A percentile compares a stretch with the other conserved stretches of the same genome.
These are phyloP conservation scores for Sebastes iracundus DNA, from an alignment of 2,797 vertebrate genomes.

Conservation along the genomic window DNA sequence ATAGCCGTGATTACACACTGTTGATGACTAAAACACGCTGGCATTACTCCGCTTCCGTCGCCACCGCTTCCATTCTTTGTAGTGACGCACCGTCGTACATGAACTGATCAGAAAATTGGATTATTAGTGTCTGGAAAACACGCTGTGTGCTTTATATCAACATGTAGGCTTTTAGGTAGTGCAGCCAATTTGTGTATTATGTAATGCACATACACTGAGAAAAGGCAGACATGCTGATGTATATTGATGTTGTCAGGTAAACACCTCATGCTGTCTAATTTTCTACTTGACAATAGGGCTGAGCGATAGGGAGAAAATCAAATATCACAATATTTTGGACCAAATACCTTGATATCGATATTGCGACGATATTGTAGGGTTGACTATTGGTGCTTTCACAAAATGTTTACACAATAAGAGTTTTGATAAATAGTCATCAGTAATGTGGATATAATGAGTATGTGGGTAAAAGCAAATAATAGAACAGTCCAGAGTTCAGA, in stretches of 20 bases:
- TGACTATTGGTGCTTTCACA: no score
- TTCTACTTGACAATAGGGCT: not conserved
- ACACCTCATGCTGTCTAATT: not conserved
- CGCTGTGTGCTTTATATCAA: not conserved
- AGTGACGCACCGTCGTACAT: conserved; percentile 28
- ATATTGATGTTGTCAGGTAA: not conserved
- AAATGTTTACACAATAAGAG: no score
- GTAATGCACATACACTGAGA: not conserved
- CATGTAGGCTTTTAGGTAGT: conserved; percentile 6
- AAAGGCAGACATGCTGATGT: not conserved
- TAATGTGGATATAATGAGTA: no score
- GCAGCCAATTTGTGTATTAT: not conserved
- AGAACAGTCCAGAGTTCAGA: no score
- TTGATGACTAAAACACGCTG: conserved; percentile 60
- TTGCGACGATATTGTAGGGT: no score
- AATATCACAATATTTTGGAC: no score
- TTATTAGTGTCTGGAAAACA: conserved; percentile 17
- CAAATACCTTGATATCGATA: no score
- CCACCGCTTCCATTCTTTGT: conserved; percentile 15
- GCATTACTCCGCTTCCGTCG: conserved; percentile 32
- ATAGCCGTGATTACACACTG: conserved; percentile 66
- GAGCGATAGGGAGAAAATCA: no score
- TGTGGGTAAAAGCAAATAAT: no score
- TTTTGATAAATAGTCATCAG: no score
- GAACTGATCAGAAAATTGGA: conserved; percentile 11